Base-by-base conservation (phyloP, 2,888 invertebrate genomes). In the Melieria picta region DNA sequence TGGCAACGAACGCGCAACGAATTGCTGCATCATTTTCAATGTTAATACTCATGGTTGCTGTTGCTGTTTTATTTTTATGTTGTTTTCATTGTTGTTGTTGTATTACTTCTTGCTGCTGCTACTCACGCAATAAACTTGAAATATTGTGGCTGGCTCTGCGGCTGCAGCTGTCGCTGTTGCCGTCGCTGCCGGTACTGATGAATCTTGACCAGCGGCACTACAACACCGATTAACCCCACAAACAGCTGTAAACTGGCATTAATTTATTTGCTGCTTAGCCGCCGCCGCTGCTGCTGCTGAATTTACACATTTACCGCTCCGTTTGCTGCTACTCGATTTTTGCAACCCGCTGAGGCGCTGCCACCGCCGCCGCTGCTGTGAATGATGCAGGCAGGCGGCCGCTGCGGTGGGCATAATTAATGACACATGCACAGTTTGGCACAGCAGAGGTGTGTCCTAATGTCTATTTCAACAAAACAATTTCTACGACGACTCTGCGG, bases 181-280 rank as follows among this genome's bases (percentile, higher is more conserved):
- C 11, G 11, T 46, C 5, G 10, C 5, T 61, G 62, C 11, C 60
- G 55, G 46, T 60, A 56, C 55, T 55, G 55, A 56, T 57, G 69
- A 69, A 72, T 72, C 72, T 72, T 72, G 69, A 72, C 64, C 72
- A 68, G 65, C 69, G 69, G 72, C 65, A 72, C 69, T 61, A 16
- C 56, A 56, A 47, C n/a, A 48, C 46, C 47, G 61, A 71, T 71
- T 66, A 52, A 56, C 11, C 42, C 43, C 30, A 4, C n/a, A 58
- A n/a, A 58, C 30, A 13, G 16, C 9, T 58, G 58, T 58, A 58
- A 13, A 30, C 58, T 58, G 30, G 30, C 10, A 30, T 58, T 58
- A 58, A 58, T 63, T 42, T 65, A 52, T 65, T 52, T 10, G 52
- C 42, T 65, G 30, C 30, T 56, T 46, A n/a, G 56, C 58, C 42